Evolutionary conservation across 2,113 vertebrate species (phyloP), one percentile per base, ranked within the genome.

Genomic region (Grallaria varia): DNA sequence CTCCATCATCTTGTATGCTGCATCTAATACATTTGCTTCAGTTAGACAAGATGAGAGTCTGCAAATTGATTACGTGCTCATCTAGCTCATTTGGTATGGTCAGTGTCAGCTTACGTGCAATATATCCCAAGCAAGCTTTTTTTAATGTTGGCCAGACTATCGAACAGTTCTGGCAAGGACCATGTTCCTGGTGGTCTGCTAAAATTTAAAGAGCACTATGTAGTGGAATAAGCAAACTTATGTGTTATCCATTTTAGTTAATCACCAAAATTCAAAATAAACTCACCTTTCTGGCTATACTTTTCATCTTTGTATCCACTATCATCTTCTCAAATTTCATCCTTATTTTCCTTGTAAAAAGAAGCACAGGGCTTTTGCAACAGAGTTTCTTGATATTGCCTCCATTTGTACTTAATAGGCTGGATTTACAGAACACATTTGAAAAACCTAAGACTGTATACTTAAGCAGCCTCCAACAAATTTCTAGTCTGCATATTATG

Each of bases 401-500:
- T 84, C 63, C 19, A 52, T 84, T 96, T 95, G 40, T 59, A 95
- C 10, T 24, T 39, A 87, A 40, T 37, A 44, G 66, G 22, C 10
- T 89, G 49, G 44, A 82, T 93, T 95, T 91, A 93, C 8, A 22
- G 85, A 96, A 93, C 76, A 49, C 14, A 74, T 95, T 95, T 95
- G 92, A 95, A 88, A 68, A 93, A 90, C 89, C 30, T 63, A 56
- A 71, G 42, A 42, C 12, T 94, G 58, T 77, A 55, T 72, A 55
- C 69, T 89, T 95, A 95, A 94, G 59, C 67, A 93, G 19, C 40
- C 76, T 94, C 64, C 79, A 72, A 18, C 88, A 62, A 97, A 95
- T 96, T 95, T 94, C 90, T 95, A 87, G 96, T 96, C 95, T 94
- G 53, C 12, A 79, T 90, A 87, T 58, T 94, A 35, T 83, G 93